Conservation (phyloP, 1,140 invertebrate genomes). For the Thalassaphorura encarpata region DNA sequence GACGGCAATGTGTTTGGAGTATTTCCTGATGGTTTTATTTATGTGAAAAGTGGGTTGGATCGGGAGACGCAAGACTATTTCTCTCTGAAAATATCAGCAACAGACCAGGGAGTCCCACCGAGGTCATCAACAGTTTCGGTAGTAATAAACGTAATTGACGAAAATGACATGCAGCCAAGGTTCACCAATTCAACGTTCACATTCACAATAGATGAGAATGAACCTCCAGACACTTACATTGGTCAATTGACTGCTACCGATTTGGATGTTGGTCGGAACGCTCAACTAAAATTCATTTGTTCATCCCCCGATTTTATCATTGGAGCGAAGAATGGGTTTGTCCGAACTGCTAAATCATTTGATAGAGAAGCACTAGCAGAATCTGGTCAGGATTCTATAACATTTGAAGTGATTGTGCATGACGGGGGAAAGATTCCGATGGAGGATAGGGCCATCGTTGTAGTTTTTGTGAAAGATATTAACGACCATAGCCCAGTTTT, state of each 20-base stretch:
- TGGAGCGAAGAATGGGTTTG: slow-evolving; percentile 82
- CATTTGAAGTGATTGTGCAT: slow-evolving; percentile 69
- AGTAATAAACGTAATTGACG: slow-evolving; percentile 84
- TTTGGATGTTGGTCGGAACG: slow-evolving; percentile 79
- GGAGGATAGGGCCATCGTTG: slow-evolving; percentile 77
- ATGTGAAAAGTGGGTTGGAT: slow-evolving; percentile 70
- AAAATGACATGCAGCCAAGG: slow-evolving; percentile 88
- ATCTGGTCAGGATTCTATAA: slow-evolving; percentile 65
- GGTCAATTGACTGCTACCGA: slow-evolving; percentile 82
- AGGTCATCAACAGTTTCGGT: slow-evolving; percentile 72
- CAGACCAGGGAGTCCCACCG: slow-evolving; percentile 60
- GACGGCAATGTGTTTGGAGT: slow-evolving; percentile 71
- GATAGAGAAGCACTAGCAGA: slow-evolving; percentile 86
- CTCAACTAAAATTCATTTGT: slow-evolving; percentile 81
- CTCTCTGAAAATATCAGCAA: slow-evolving; percentile 68
- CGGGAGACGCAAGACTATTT: slow-evolving; percentile 84
- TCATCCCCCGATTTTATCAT: slow-evolving; percentile 74
- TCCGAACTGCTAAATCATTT: slow-evolving; percentile 71
- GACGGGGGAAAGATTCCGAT: slow-evolving; percentile 70
- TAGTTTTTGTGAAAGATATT: slow-evolving; percentile 75
- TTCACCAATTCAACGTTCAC: slow-evolving; percentile 76
- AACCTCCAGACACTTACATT: slow-evolving; percentile 75
- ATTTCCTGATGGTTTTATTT: slow-evolving; percentile 79
- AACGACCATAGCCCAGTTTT: slow-evolving; percentile 90
- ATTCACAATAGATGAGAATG: slow-evolving; percentile 78